Evolutionary conservation across 1,140 invertebrate genomes (phyloP).

Genomic region (Panulirus ornatus): DNA sequence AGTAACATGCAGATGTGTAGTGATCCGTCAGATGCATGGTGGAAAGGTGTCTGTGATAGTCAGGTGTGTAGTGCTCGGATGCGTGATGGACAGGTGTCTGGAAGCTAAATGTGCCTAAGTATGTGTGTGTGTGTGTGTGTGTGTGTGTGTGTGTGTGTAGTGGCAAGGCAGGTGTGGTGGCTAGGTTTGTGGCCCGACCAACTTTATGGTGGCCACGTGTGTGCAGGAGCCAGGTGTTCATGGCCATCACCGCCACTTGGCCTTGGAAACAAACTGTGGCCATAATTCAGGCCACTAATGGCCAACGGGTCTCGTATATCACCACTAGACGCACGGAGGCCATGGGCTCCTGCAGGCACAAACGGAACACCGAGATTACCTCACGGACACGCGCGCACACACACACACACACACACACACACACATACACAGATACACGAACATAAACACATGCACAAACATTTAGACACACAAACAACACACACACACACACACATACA

Average conservation of each 20-base stretch:
- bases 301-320: background rate
- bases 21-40: background rate
- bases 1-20: background rate
- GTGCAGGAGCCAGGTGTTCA: background rate
- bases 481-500: too few relatives aligned
- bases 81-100: background rate
- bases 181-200: too few relatives aligned
- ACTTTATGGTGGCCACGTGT: background rate
- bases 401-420: too few relatives aligned
- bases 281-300: background rate
- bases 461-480: too few relatives aligned
- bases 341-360: too few relatives aligned
- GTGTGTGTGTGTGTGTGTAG: background rate
- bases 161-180: background rate
- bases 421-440: too few relatives aligned
- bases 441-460: too few relatives aligned
- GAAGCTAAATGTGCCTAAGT: background rate
- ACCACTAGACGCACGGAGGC: too few relatives aligned
- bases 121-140: background rate
- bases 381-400: too few relatives aligned
- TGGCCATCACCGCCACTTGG: background rate
- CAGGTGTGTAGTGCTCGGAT: background rate
- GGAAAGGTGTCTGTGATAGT: background rate
- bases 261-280: background rate
- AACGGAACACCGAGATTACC: too few relatives aligned